phyloP scores from a whole-genome alignment of 1,140 invertebrate species.

The Lepidurus apus region DNA sequence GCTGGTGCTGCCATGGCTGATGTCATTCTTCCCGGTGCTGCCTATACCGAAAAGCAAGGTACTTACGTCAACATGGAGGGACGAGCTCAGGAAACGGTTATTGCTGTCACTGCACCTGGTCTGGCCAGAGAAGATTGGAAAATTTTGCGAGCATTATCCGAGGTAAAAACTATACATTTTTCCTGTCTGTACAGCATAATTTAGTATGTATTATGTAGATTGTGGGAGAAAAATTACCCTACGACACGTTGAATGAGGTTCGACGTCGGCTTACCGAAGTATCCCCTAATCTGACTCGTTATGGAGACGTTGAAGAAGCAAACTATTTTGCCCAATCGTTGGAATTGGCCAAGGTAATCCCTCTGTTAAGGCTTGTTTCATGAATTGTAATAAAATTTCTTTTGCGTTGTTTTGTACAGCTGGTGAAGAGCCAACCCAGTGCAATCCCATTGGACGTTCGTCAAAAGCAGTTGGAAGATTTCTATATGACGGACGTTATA shows the following conservation, averaged over 20 bases:
- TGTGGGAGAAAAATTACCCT: conserved; percentile 72
- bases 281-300: conserved; percentile 79
- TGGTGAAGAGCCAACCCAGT: conserved; percentile 51
- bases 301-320: conserved; percentile 73
- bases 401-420: conserved; percentile 47
- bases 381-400: conserved; percentile 27
- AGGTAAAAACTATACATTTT: conserved; percentile 49
- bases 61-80: conserved; percentile 98
- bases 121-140: conserved; percentile 97
- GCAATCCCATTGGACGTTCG: conserved; percentile 66
- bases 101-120: conserved; percentile 89
- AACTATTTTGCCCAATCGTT: conserved; percentile 74
- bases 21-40: conserved; percentile 89
- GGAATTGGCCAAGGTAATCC: conserved; percentile 57
- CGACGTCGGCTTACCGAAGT: conserved; percentile 73
- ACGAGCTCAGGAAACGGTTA: conserved; percentile 83
- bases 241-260: conserved; percentile 82
- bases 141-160: conserved; percentile 82
- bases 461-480: conserved; percentile 80
- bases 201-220: conserved; percentile 52
- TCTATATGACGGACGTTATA: conserved; percentile 96
- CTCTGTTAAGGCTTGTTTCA: conserved; percentile 25
- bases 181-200: too few species aligned
- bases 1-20: conserved; percentile 87
- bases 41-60: conserved; percentile 96